Evolutionary conservation across 2,113 vertebrate genomes (phyloP).

Genomic region (Crotalus helleri): DNA sequence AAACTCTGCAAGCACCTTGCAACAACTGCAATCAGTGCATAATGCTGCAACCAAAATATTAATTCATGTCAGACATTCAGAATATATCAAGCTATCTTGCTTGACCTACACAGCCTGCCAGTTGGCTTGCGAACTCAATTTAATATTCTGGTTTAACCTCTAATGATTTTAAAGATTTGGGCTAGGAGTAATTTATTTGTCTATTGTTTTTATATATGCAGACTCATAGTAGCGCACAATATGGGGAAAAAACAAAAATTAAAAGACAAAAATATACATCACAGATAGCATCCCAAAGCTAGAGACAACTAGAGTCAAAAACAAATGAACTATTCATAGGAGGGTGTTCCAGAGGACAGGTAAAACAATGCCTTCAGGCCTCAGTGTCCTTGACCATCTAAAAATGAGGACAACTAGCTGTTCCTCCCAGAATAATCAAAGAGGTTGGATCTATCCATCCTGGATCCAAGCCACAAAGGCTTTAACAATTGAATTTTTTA

Average conservation of each 20-base stretch:
- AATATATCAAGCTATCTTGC: not conserved
- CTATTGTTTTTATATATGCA: not conserved
- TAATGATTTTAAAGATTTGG: not conserved
- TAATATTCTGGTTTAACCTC: not conserved
- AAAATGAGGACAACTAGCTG: not conserved
- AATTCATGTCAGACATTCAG: not conserved
- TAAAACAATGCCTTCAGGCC: not conserved
- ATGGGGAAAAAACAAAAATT: not conserved
- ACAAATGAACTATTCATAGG: not conserved
- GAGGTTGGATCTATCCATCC: not conserved
- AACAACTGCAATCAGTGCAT: not conserved
- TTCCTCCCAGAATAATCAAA: not conserved
- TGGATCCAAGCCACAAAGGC: not conserved
- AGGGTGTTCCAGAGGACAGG: not conserved
- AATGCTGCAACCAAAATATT: not conserved
- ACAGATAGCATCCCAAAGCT: not conserved
- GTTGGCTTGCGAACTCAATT: not conserved
- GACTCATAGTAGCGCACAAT: not conserved
- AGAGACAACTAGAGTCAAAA: not conserved
- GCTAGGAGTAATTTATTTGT: not conserved
- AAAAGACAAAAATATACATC: not conserved
- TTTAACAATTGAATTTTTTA: not conserved
- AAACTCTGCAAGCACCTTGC: not conserved
- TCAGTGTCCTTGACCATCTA: not conserved
- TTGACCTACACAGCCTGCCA: not conserved